Percentiles rank a stretch among this genome's conserved stretches.
Conservation (phyloP, 2,888 invertebrate species). For the Bembecia ichneumoniformis region DNA sequence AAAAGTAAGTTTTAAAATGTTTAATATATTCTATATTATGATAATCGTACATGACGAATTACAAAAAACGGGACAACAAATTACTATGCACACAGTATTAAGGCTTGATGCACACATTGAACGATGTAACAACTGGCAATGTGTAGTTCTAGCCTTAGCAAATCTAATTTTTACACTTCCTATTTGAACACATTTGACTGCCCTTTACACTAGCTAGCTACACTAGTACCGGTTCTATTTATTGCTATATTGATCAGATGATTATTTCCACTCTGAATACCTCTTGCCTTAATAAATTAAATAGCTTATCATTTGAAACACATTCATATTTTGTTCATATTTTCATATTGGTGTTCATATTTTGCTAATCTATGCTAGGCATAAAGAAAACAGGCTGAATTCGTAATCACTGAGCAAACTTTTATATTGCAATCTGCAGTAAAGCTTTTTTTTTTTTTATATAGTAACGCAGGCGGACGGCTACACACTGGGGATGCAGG, state of each 20-base stretch:
- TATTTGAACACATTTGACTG: conserved; percentile 9
- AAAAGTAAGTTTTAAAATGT: conserved; percentile 1
- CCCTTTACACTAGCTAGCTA: conserved; percentile 9
- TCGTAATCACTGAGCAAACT: too few relatives aligned
- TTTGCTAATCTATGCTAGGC: too few relatives aligned
- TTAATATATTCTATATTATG: conserved; percentile 1
- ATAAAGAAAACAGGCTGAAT: too few relatives aligned
- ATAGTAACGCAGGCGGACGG: too few relatives aligned
- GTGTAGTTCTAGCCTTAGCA: not conserved
- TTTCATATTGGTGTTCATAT: too few relatives aligned
- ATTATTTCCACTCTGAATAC: too few relatives aligned
- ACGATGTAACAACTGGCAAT: not conserved
- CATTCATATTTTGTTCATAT: too few relatives aligned
- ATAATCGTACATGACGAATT: conserved; percentile 1
- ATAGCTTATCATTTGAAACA: too few relatives aligned
- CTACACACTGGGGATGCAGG: too few relatives aligned
- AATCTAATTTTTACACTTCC: not conserved
- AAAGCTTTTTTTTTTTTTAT: too few relatives aligned
- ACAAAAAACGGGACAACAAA: conserved; percentile 1
- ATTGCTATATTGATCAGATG: not conserved
- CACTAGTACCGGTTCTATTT: conserved; percentile 5
- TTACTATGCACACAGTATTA: not conserved
- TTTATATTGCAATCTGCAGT: too few relatives aligned
- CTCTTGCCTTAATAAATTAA: too few relatives aligned
- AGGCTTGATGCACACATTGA: not conserved